Evolutionary conservation across 2,113 vertebrate genomes (phyloP), one percentile per base, ranked within the genome.

Genomic region (Cepphus grylle): DNA sequence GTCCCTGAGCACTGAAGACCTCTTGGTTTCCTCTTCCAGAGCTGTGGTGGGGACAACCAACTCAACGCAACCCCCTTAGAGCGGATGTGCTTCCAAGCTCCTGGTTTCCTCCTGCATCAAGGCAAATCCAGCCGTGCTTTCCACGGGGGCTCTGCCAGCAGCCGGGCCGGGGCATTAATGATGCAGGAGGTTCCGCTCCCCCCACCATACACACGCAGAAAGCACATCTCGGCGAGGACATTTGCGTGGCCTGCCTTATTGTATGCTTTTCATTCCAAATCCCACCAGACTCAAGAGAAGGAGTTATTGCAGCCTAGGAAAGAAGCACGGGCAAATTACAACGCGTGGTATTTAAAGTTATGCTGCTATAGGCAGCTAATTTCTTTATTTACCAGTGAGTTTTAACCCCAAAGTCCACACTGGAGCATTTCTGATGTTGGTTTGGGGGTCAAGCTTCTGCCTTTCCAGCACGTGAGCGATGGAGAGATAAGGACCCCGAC

Each of bases 391-490:
- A 25, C 12, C 23, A 8, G 22, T 8, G 40, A 53, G 17, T 47
- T 59, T 32, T 26, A 52, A 4, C 30, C 17, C n/a, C 15, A 6
- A 50, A 49, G 18, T 69, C 74, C 53, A 53, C 16, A 4, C 0
- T 4, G 40, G 66, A 49, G 38, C 40, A 27, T 40, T 59, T 52
- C 59, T 32, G 30, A 16, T 32, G 29, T 18, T 0, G 1, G 40
- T 42, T 32, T 42, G 40, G 61, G 73, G 12, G n/a, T 73, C 80
- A 49, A 17, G 25, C 45, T 79, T 47, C 66, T 55, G 29, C 38
- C 17, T 52, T n/a, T 45, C 65, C 50, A 30, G 25, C 55, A 43
- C 0, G 0, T 38, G 34, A 29, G 43, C 2, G 5, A 16, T 2
- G 18, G 23, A 40, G 27, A 2, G 4, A 30, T 12, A 15, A 26